phyloP scores from a whole-genome alignment of 2,113 vertebrate species.

The Mesembrinibis cayennensis region DNA sequence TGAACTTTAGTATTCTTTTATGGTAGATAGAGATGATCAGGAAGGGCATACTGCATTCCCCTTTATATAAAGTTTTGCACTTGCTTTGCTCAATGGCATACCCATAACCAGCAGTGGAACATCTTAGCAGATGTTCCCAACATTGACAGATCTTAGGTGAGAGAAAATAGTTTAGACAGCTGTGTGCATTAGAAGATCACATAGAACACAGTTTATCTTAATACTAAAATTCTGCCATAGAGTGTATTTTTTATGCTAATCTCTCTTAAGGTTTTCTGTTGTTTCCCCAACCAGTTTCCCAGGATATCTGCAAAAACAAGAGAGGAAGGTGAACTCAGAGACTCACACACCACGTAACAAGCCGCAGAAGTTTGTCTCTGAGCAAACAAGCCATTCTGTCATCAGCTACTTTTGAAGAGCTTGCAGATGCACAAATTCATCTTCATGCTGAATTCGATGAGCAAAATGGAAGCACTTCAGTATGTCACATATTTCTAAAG shows the following conservation, averaged over 20 bases:
- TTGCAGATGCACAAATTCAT: constrained; percentile 17
- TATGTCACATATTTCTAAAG: background rate
- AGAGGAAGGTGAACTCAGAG: background rate
- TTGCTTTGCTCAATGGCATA: background rate
- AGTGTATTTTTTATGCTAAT: background rate
- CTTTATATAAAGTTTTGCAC: background rate
- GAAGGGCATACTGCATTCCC: background rate
- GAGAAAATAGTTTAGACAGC: background rate
- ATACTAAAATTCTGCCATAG: background rate
- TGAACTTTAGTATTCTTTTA: background rate
- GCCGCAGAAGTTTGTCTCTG: background rate
- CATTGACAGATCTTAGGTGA: background rate
- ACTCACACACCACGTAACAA: background rate
- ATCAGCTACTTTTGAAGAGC: constrained; percentile 32
- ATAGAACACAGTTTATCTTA: background rate
- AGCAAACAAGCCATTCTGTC: background rate
- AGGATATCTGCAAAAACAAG: background rate
- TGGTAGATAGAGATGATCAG: background rate
- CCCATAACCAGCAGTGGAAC: background rate
- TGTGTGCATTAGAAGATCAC: background rate
- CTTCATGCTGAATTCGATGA: background rate
- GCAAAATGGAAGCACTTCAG: constrained; percentile 17
- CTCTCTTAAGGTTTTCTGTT: background rate
- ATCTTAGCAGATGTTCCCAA: background rate
- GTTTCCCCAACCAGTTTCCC: background rate